A percentile compares a stretch with the other conserved stretches of the same genome.
Conservation (phyloP, 2,888 invertebrate species). For the Choreutis nemorana region DNA sequence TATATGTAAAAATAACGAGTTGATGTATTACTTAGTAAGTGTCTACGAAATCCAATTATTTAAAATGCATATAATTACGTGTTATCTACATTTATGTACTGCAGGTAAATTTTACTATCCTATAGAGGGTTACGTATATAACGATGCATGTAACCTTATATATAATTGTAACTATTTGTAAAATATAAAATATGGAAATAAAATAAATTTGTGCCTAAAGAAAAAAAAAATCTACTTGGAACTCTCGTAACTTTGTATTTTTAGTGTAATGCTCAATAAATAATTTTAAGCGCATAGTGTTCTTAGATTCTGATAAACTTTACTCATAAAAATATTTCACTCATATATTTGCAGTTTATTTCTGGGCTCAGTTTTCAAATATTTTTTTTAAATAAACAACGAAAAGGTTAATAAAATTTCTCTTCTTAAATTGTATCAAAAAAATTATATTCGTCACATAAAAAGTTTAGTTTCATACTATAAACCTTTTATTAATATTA, state of each 20-base stretch:
- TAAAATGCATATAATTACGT: conserved; percentile 40
- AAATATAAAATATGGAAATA: conserved; percentile 17
- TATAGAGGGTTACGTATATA: conserved; percentile 16
- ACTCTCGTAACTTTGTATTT: conserved; percentile 36
- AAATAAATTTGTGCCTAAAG: conserved; percentile 61
- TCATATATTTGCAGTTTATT: too few relatives aligned
- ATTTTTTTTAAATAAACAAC: too few relatives aligned
- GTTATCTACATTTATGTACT: conserved; percentile 36
- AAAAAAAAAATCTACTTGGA: conserved; percentile 33
- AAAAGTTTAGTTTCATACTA: too few relatives aligned
- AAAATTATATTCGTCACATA: too few relatives aligned
- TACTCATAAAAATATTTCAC: conserved; percentile 24
- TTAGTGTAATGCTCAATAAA: conserved; percentile 62
- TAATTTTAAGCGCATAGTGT: conserved; percentile 53
- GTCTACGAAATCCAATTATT: conserved; percentile 54
- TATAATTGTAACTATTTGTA: conserved; percentile 5
- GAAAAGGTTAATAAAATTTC: too few relatives aligned
- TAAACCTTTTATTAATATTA: too few relatives aligned
- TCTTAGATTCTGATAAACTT: conserved; percentile 47
- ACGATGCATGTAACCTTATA: not conserved
- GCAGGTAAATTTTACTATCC: conserved; percentile 35
- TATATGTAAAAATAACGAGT: conserved; percentile 55
- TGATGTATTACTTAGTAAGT: conserved; percentile 57
- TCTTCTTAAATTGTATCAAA: too few relatives aligned
- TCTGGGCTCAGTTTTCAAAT: too few relatives aligned